Base-by-base conservation (phyloP, 2,888 invertebrate genomes). In the Campopleginae sp. region DNA sequence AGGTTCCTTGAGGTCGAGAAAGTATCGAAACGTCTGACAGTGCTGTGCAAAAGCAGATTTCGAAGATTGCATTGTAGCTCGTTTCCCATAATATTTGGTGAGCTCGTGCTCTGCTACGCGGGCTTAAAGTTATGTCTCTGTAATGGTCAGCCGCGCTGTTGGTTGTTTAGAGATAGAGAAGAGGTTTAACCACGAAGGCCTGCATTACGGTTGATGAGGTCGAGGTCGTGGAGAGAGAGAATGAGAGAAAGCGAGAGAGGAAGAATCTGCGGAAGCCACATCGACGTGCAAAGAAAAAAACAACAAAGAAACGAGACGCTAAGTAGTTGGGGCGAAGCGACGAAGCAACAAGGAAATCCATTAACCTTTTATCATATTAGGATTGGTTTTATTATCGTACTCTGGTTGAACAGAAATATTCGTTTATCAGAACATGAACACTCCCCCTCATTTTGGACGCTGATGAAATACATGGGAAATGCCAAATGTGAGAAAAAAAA, bases 401-500 rank as follows among this genome's bases (percentile, higher is more conserved):
- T 72, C 87, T 88, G 84, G 85, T 87, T 83, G 86, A 87, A 88
- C 88, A 88, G 86, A 89, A 83, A 88, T 89, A 91, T 88, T 88
- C 90, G 88, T 91, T 91, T 91, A 91, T 91, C 90, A 89, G 90
- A 86, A 33, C 77, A 17, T 70, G 87, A 87, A 91, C 90, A 91
- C 89, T 91, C 90, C 86, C 88, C 84, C 80, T 76, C 85, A 77
- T 70, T 23, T 71, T 12, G 27, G 44, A 54, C 33, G 42, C 7
- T 48, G 63, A 70, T 70, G 70, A 31, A 10, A n/a, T 19, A 44
- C 31, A n/a, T 12, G 61, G 33, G 14, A 70, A 71, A 71, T 61
- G 46, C 17, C 58, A 48, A 70, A 78, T 71, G 46, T 23, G 42
- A 14, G 23, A 63, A 48, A 5, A 38, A 63, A 48, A 5, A 61